Conservation (phyloP, 2,113 vertebrate species). For the Anseranas semipalmata region DNA sequence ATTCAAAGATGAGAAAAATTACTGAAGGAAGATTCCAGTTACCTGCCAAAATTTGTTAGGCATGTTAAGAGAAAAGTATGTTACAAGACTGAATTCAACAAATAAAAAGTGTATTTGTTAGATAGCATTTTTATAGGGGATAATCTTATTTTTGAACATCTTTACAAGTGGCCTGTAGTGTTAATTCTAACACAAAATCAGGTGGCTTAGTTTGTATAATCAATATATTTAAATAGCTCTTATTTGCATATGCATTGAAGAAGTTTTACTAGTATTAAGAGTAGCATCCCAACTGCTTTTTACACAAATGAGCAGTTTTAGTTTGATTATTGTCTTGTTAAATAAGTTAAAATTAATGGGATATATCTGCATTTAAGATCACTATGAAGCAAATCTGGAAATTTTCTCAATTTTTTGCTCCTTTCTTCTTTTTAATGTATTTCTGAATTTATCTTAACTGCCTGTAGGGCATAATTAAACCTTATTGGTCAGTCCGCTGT, state of each 20-base stretch:
- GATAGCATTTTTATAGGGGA: background rate
- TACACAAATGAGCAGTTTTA: background rate
- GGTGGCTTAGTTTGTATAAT: background rate
- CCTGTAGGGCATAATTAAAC: background rate
- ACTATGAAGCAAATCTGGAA: background rate
- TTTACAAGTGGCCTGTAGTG: background rate
- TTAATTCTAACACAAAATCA: background rate
- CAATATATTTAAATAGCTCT: background rate
- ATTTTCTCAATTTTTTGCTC: background rate
- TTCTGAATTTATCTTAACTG: background rate
- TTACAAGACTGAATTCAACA: background rate
- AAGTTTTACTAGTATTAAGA: background rate
- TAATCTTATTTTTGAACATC: background rate
- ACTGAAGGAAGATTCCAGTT: background rate
- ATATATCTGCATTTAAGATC: background rate
- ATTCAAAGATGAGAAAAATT: background rate
- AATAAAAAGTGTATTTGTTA: background rate
- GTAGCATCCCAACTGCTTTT: background rate
- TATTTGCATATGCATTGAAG: background rate
- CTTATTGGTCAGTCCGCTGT: too few species aligned
- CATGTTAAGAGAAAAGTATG: background rate
- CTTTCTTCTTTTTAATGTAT: background rate
- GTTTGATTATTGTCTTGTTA: background rate
- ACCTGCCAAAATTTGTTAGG: background rate
- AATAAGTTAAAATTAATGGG: background rate